Percentiles rank a stretch among this genome's conserved stretches.
These are phyloP conservation scores for Limnephilus lunatus DNA, from an alignment of 2,888 invertebrate species.

Conservation along the genomic window DNA sequence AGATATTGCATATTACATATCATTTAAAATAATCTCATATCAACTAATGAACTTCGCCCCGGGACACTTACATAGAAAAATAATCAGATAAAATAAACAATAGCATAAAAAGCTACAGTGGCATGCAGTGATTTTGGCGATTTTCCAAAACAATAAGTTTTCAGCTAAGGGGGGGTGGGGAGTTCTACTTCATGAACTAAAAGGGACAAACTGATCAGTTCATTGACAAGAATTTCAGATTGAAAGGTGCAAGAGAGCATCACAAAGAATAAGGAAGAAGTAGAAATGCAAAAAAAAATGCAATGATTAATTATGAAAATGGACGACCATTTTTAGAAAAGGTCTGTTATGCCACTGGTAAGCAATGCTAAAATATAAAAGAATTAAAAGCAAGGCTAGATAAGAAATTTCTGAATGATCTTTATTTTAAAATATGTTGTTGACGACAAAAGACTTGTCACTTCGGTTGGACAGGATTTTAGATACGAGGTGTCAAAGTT, in stretches of 20 bases:
- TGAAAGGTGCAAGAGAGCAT: background rate
- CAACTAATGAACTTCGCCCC: too few relatives aligned
- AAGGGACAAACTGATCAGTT: background rate
- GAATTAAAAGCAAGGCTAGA: background rate
- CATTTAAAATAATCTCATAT: too few relatives aligned
- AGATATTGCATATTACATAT: too few relatives aligned
- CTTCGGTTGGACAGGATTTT: too few relatives aligned
- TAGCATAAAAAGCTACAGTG: too few relatives aligned
- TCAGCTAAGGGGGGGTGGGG: too few relatives aligned
- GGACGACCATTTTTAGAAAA: background rate
- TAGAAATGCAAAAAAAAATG: background rate
- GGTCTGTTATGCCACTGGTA: background rate
- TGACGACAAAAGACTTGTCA: too few relatives aligned
- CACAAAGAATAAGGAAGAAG: background rate
- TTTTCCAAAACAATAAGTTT: too few relatives aligned
- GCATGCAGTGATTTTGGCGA: too few relatives aligned
- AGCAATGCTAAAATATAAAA: background rate
- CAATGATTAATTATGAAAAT: background rate
- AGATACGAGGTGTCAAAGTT: too few relatives aligned
- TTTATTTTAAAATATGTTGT: background rate
- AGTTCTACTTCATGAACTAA: background rate
- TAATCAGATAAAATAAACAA: too few relatives aligned
- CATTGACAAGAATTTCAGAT: background rate
- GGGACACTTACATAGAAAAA: too few relatives aligned
- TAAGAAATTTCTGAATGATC: background rate